Conservation (phyloP, 2,113 vertebrate species). For the Progne subis region DNA sequence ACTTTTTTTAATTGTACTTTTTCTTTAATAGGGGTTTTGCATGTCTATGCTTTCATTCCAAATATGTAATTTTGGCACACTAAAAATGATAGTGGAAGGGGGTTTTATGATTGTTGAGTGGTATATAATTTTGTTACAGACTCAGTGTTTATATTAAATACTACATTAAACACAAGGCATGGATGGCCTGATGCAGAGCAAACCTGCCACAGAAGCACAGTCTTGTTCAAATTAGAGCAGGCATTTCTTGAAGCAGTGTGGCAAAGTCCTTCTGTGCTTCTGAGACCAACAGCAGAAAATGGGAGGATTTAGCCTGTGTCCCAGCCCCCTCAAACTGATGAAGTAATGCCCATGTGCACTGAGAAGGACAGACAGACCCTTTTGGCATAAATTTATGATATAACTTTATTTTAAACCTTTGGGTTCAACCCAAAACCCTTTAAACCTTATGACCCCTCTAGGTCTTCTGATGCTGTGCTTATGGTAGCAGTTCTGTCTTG, state of each 20-base stretch:
- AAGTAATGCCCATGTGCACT: not conserved
- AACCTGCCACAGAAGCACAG: not conserved
- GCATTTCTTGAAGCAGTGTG: not conserved
- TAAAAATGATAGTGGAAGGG: accelerated
- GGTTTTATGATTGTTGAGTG: not conserved
- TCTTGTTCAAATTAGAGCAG: not conserved
- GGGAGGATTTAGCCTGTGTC: not conserved
- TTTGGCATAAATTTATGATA: not conserved
- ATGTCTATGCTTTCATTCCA: not conserved
- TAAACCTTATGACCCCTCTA: not conserved
- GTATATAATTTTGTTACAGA: not conserved
- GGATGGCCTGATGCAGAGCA: not conserved
- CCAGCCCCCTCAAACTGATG: not conserved
- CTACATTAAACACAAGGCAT: not conserved
- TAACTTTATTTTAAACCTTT: not conserved
- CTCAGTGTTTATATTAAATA: not conserved
- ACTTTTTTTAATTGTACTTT: not conserved
- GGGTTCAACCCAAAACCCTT: not conserved
- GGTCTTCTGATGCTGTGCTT: not conserved
- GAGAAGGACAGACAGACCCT: not conserved
- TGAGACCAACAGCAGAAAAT: not conserved
- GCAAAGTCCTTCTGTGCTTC: not conserved
- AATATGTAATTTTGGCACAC: not conserved
- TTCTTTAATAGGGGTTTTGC: accelerated
- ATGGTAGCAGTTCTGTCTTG: not conserved